A percentile compares a stretch with the other conserved stretches of the same genome.
These are phyloP conservation scores for Eilema sororculum DNA, from an alignment of 2,888 invertebrate genomes.

Conservation along the genomic window DNA sequence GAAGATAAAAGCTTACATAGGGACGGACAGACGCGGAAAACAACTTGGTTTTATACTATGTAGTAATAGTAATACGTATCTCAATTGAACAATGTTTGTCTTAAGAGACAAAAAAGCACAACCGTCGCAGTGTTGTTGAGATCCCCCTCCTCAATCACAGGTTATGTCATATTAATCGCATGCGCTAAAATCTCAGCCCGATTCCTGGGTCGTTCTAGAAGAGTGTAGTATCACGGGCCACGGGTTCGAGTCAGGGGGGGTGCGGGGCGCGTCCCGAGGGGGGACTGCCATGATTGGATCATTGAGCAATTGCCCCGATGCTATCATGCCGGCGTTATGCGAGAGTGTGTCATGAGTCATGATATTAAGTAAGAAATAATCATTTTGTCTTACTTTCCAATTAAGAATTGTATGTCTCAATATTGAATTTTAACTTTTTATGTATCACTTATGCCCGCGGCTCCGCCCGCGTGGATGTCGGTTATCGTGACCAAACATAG, in stretches of 20 bases:
- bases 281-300: conserved; percentile 71
- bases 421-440: too few relatives aligned
- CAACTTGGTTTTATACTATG: too few relatives aligned
- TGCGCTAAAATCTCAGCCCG: conserved; percentile 21
- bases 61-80: too few relatives aligned
- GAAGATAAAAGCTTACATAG: too few relatives aligned
- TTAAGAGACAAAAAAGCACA: neutral
- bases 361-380: neutral
- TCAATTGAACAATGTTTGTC: neutral
- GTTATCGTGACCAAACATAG: too few relatives aligned
- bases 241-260: conserved; percentile 30
- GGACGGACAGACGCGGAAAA: too few relatives aligned
- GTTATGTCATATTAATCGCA: conserved; percentile 11
- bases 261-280: conserved; percentile 37
- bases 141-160: neutral
- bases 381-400: neutral
- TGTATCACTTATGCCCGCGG: too few relatives aligned
- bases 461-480: too few relatives aligned
- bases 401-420: neutral
- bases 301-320: conserved; percentile 76
- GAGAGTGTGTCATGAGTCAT: conserved; percentile 40
- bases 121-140: neutral
- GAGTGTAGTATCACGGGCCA: conserved; percentile 36
- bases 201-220: conserved; percentile 53
- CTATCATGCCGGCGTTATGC: conserved; percentile 61